Evolutionary conservation across 2,113 vertebrate genomes (phyloP), one percentile per base, ranked within the genome.

Genomic region (Thamnaconus septentrionalis): DNA sequence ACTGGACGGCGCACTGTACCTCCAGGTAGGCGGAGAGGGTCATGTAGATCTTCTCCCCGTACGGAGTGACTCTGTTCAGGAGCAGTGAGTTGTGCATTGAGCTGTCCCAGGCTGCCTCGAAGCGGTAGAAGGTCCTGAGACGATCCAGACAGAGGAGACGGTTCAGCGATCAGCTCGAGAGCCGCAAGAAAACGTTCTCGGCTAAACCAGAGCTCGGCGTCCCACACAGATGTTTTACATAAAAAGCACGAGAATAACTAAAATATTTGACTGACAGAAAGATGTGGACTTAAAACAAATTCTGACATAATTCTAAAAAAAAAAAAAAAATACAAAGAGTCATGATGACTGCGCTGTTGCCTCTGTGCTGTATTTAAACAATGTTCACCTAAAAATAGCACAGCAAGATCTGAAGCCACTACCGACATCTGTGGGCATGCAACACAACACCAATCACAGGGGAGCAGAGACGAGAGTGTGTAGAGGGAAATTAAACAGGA

Each of bases 21-120:
- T 99, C 96, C 0, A 99, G 88, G 81, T 99, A 99, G 11, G 96
- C 96, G 0, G 97, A 99, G 4, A 99, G 89, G 2, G 97, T 99
- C 92, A 98, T 96, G 91, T 96, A 98, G 91, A 98, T 98, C 84
- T 98, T 99, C 92, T 99, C 96, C 41, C 97, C 93, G 8, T 94
- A 95, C 0, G 96, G 97, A 43, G 97, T 99, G 79, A 99, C 97
- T 7, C 97, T 91, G 85, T 99, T 99, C 59, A 99, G 92, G 48
- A 98, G 91, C 60, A 99, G 86, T 0, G 96, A 97, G 88, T 99
- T 99, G 93, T 99, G 97, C 96, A 99, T 98, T 81, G 96, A 98
- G 80, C 96, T 98, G 62, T 99, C 97, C 96, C 97, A 98, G 7
- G 96, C 95, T 0, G 96, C 90, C 80, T 98, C 96, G 7, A 98